A percentile compares a stretch with the other conserved stretches of the same genome.
Conservation (phyloP, 2,113 vertebrate species). For the Chlorodrepanis virens region DNA sequence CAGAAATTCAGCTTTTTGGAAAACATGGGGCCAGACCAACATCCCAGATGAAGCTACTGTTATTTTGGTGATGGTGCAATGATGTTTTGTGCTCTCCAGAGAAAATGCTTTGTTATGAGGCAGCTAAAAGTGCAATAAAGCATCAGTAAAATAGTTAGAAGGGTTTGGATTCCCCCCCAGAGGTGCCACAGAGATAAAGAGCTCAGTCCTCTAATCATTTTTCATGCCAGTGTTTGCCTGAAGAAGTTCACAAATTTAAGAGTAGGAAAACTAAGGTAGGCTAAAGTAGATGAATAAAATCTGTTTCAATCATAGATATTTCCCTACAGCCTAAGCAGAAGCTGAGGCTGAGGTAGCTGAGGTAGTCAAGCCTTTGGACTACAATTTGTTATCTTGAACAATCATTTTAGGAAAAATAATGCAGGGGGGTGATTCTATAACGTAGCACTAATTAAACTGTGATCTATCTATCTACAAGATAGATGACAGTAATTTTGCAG, state of each 20-base stretch:
- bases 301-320: fast-evolving
- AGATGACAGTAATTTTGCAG: not conserved
- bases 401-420: not conserved
- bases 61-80: not conserved
- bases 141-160: not conserved
- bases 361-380: not conserved
- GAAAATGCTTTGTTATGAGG: not conserved
- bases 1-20: fast-evolving
- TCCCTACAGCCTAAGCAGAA: fast-evolving
- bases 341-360: not conserved
- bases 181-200: not conserved
- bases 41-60: not conserved
- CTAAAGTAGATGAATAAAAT: not conserved
- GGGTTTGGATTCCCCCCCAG: not conserved
- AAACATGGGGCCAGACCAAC: not conserved
- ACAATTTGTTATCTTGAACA: not conserved
- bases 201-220: not conserved
- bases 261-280: not conserved
- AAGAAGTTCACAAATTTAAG: not conserved
- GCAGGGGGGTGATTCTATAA: not conserved
- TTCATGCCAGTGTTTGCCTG: not conserved
- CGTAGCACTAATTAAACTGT: not conserved
- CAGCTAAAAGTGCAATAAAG: not conserved
- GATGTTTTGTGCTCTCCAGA: not conserved
- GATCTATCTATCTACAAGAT: not conserved